Evolutionary conservation across 2,113 vertebrate species (phyloP).

Genomic region (Eurypyga helias): DNA sequence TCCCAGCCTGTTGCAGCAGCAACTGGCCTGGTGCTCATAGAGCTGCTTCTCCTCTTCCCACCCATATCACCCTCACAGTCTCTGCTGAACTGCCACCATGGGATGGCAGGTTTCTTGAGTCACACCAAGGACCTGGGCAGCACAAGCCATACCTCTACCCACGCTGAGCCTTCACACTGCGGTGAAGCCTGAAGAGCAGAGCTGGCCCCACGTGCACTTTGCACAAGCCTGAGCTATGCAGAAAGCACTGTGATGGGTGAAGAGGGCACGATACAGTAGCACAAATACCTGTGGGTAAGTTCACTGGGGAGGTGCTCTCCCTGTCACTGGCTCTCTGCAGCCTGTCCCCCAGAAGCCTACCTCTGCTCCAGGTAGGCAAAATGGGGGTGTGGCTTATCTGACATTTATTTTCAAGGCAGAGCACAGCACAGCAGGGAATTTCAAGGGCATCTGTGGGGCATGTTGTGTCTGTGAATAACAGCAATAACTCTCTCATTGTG

Average conservation of each 20-base stretch:
- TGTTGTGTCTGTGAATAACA: neutral
- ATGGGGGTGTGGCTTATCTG: no score
- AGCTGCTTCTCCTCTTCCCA: neutral
- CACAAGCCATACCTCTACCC: neutral
- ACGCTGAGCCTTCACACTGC: neutral
- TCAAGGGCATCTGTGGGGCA: neutral
- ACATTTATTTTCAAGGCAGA: neutral
- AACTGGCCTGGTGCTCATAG: neutral
- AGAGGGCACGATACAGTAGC: fast-evolving
- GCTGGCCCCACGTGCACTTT: neutral
- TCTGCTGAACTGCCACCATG: neutral
- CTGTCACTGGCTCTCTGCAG: neutral
- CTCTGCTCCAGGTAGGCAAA: fast-evolving
- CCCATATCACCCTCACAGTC: fast-evolving
- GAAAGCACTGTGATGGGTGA: neutral
- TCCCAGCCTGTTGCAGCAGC: neutral
- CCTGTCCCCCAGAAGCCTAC: neutral
- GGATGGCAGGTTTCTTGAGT: neutral
- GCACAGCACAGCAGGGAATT: neutral
- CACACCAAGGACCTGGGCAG: neutral
- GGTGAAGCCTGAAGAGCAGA: neutral
- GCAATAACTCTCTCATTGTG: neutral
- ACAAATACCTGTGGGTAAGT: neutral
- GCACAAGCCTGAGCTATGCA: neutral
- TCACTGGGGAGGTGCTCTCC: neutral